Evolutionary conservation across 1,140 invertebrate genomes (phyloP).

Genomic region (Dinothrombium tinctorium): DNA sequence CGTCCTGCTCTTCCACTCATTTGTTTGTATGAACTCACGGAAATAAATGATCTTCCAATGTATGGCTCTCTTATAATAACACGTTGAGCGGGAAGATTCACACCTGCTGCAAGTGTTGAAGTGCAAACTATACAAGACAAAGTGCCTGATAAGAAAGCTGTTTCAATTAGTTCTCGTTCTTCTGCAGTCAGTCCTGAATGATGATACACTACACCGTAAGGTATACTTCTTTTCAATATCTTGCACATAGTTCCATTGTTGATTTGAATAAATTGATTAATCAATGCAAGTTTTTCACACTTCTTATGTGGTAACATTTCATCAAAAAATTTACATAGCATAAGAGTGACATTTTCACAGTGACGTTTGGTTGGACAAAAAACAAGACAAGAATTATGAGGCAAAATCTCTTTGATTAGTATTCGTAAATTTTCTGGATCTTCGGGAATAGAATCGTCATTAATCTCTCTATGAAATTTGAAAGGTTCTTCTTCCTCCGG

Average conservation of each 20-base stretch:
- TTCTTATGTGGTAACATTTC: no score
- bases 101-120: constrained; percentile 82
- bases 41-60: constrained; percentile 49
- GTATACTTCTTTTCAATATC: constrained; percentile 41
- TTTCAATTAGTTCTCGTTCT: constrained; percentile 62
- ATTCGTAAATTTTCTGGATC: constrained; percentile 61
- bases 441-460: constrained; percentile 8
- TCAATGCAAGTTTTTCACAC: constrained; percentile 32
- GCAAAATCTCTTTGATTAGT: constrained; percentile 58
- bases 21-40: constrained; percentile 64
- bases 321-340: constrained; percentile 35
- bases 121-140: constrained; percentile 80
- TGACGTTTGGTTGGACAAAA: constrained; percentile 80
- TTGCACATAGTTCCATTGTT: constrained; percentile 42
- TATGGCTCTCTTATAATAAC: constrained; percentile 62
- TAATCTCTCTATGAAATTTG: background rate
- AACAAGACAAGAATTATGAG: constrained; percentile 60
- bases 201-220: constrained; percentile 67
- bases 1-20: constrained; percentile 73
- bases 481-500: constrained; percentile 19
- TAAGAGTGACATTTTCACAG: constrained; percentile 66
- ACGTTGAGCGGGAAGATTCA: constrained; percentile 78
- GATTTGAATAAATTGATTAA: constrained; percentile 34
- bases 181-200: constrained; percentile 53
- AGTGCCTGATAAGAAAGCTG: constrained; percentile 49